Conservation (phyloP, 2,888 invertebrate genomes). For the Rhamphomyia laevipes region DNA sequence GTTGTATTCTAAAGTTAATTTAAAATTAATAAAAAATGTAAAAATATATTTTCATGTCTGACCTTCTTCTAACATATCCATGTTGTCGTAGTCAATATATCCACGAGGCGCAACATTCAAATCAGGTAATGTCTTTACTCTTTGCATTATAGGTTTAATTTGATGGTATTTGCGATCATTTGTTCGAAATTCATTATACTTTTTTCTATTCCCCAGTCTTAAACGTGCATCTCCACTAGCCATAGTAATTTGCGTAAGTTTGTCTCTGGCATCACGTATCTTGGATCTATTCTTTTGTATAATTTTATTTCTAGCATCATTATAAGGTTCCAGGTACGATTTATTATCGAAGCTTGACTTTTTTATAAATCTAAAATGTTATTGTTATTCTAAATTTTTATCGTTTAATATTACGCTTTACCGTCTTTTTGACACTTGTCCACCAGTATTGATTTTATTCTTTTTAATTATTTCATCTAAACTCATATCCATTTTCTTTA, state of each 20-base stretch:
- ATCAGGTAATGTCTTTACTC: conserved; percentile 15
- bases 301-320: conserved; percentile 67
- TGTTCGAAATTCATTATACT: background rate
- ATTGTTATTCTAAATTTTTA: background rate
- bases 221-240: conserved; percentile 60
- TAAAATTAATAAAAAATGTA: too few species aligned
- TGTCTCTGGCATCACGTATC: conserved; percentile 69
- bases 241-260: conserved; percentile 62
- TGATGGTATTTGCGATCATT: background rate
- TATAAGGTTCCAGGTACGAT: conserved; percentile 6
- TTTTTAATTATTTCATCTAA: conserved; percentile 28
- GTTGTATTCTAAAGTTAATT: conserved; percentile 18
- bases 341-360: background rate
- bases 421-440: background rate
- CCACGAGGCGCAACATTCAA: conserved; percentile 27
- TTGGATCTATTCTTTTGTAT: conserved; percentile 65
- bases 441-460: conserved; percentile 17
- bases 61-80: conserved; percentile 34
- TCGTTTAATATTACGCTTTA: background rate
- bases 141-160: conserved; percentile 2
- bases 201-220: conserved; percentile 2
- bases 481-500: conserved; percentile 27
- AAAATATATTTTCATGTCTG: conserved; percentile 11
- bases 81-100: conserved; percentile 35
- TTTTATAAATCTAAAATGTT: background rate